Evolutionary conservation across 2,888 invertebrate species (phyloP), one percentile per base, ranked within the genome.

Genomic region (Phengaris alcon): DNA sequence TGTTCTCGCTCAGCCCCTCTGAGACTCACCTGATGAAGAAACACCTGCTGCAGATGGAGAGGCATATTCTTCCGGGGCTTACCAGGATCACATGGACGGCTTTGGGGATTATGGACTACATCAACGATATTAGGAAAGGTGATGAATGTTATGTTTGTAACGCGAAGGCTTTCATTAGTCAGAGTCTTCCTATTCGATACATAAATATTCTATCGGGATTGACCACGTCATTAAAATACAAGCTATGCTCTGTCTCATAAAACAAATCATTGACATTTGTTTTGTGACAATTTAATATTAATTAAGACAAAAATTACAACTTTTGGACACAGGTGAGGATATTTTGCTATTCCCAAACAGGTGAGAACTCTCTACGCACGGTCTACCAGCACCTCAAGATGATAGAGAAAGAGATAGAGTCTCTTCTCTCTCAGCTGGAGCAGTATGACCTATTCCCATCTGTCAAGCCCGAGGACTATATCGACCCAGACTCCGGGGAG

Each of bases 11-110:
- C 75, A 96, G 96, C 52, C 88, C 94, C 10, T 96, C 97, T 0
- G 97, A 98, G 90, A 94, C 96, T 0, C 93, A 95, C 77, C 94
- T 97, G 75, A 89, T 97, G 85, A 95, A 96, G 80, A 94, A 94
- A 13, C 95, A 95, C 79, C 91, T 97, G 0, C 90, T 95, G 80
- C 95, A 96, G 77, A 95, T 96, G 78, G 97, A 97, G 85, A 94
- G 96, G 57, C 94, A 95, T 74, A 95, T 97, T 73, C 95, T 97
- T 82, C 97, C 97, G 3, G 98, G 98, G 0, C 90, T 97, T 0
- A 96, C 96, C 3, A 94, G 98, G 51, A 95, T 97, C 76, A 97
- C 96, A 69, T 98, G 98, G 98, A 96, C 96, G 78, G 97, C 97
- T 0, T 93, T 98, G 13, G 96, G 97, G 48, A 97, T 98, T 68